Evolutionary conservation across 2,888 invertebrate species (phyloP).

Genomic region (Isotomurus palustris): DNA sequence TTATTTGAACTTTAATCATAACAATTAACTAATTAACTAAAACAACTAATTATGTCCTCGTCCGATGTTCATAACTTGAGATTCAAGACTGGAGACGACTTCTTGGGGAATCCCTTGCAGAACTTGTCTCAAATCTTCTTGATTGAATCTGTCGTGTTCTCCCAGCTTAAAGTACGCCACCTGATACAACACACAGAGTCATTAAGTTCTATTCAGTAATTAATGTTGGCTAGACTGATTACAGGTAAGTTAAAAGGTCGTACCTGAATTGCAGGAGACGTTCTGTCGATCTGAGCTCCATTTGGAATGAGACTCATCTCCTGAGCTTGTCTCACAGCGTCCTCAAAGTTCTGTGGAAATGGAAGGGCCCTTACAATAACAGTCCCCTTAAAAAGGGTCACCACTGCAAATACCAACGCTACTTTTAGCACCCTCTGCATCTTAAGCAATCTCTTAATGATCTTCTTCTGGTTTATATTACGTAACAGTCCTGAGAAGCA

Average conservation of each 20-base stretch:
- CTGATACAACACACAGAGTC: not conserved
- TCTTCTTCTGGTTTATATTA: too few relatives aligned
- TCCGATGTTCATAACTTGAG: conserved; percentile 30
- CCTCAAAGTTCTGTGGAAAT: conserved; percentile 30
- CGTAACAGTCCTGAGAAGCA: too few relatives aligned
- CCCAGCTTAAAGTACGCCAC: conserved; percentile 28
- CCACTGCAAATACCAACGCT: too few relatives aligned
- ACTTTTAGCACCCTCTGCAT: too few relatives aligned
- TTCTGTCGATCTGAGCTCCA: conserved; percentile 31
- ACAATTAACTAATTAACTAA: too few relatives aligned
- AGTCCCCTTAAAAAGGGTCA: too few relatives aligned
- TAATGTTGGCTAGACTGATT: too few relatives aligned
- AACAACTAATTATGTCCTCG: too few relatives aligned
- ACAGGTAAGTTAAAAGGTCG: too few relatives aligned
- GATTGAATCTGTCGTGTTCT: conserved; percentile 23
- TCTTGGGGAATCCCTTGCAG: conserved; percentile 34
- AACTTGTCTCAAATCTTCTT: conserved; percentile 27
- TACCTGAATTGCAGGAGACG: conserved; percentile 34
- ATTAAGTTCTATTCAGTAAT: not conserved
- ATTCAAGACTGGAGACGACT: conserved; percentile 32
- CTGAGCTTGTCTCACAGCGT: conserved; percentile 33
- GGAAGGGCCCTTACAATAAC: too few relatives aligned
- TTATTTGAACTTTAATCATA: too few relatives aligned
- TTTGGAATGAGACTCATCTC: conserved; percentile 34
- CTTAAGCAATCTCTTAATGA: too few relatives aligned